Percentiles rank a stretch among this genome's conserved stretches.
Evolutionary conservation across 2,888 invertebrate species (phyloP).

Genomic region (Orthosia gracilis): DNA sequence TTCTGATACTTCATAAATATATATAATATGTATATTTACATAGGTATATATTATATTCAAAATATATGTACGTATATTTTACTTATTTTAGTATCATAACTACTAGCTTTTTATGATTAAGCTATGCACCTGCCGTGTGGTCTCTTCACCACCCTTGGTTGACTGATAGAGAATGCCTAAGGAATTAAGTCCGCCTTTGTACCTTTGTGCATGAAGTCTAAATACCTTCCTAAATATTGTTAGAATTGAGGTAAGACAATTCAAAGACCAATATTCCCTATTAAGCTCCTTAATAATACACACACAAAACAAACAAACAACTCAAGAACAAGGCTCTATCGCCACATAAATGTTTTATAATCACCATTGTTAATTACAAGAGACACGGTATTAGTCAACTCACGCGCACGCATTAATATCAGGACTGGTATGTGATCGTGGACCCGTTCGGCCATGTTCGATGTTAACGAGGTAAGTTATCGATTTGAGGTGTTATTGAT

Average conservation of each 20-base stretch:
- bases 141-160: too few species aligned
- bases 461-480: conserved; percentile 44
- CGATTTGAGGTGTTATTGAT: conserved; percentile 46
- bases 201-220: too few species aligned
- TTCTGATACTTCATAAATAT: too few species aligned
- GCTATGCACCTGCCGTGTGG: too few species aligned
- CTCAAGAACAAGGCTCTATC: conserved; percentile 37
- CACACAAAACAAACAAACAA: conserved; percentile 8
- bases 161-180: too few species aligned
- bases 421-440: conserved; percentile 55
- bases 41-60: too few species aligned
- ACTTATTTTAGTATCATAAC: too few species aligned
- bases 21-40: too few species aligned
- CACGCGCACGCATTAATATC: conserved; percentile 61
- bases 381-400: conserved; percentile 66
- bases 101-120: too few species aligned
- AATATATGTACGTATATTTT: too few species aligned
- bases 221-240: too few species aligned
- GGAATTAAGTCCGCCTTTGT: too few species aligned
- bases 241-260: background rate
- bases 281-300: background rate
- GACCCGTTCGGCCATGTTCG: conserved; percentile 53
- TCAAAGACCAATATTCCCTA: background rate
- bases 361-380: conserved; percentile 72
- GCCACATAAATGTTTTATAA: conserved; percentile 66